Evolutionary conservation across 2,113 vertebrate genomes (phyloP).

Genomic region (Callithrix jacchus): DNA sequence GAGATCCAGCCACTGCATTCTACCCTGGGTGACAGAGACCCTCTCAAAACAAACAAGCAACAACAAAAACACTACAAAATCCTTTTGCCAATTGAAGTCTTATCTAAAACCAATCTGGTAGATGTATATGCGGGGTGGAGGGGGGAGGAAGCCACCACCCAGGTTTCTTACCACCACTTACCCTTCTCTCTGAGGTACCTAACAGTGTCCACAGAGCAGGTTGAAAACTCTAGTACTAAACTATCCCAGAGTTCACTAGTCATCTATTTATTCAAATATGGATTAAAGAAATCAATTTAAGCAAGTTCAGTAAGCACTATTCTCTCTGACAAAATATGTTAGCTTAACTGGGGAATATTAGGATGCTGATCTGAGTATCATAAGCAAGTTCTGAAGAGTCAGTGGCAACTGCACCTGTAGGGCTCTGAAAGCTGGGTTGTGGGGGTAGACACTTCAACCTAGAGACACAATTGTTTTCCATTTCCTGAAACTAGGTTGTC

Average conservation of each 20-base stretch:
- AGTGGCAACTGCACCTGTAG: neutral
- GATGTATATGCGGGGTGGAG: neutral
- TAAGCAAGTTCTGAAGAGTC: conserved; percentile 27
- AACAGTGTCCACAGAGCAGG: neutral
- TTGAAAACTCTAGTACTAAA: neutral
- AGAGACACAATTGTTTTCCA: conserved; percentile 7
- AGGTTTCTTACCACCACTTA: neutral
- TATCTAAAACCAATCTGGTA: neutral
- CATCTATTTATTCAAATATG: neutral
- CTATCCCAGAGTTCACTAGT: neutral
- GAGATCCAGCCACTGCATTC: too few species aligned
- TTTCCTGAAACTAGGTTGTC: neutral
- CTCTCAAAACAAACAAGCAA: too few species aligned
- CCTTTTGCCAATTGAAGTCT: conserved; percentile 10
- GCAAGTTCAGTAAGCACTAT: conserved; percentile 12
- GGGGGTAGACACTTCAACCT: neutral
- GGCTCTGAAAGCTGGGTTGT: neutral
- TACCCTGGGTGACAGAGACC: too few species aligned
- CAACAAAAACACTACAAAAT: neutral
- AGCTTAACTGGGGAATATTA: conserved; percentile 11
- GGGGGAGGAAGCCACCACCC: neutral
- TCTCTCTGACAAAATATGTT: conserved; percentile 5
- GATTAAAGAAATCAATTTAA: neutral
- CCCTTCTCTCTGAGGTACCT: neutral
- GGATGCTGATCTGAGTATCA: neutral